Conservation (phyloP, 2,113 vertebrate species). For the Hippocampus comes region DNA sequence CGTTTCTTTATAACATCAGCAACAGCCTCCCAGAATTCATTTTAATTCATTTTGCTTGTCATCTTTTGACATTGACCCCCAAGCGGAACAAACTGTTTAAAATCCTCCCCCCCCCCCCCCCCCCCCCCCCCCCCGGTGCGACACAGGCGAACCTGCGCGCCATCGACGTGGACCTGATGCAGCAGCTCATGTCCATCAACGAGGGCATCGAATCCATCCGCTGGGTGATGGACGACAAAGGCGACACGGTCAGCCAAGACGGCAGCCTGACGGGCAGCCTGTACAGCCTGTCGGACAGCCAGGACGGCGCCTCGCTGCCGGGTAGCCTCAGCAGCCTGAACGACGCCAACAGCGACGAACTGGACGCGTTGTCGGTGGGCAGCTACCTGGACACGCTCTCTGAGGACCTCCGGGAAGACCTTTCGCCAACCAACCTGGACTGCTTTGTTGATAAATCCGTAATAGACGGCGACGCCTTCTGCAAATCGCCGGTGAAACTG, state of each 20-base stretch:
- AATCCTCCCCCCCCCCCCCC: not conserved
- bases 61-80: not conserved
- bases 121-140: not conserved
- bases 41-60: not conserved
- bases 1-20: too few species aligned
- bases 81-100: not conserved
- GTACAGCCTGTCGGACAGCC: conserved; percentile 89
- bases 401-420: conserved; percentile 81
- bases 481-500: conserved; percentile 72
- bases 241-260: conserved; percentile 79
- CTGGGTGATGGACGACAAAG: conserved; percentile 92
- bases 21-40: not conserved
- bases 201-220: conserved; percentile 95
- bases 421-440: conserved; percentile 82
- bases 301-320: conserved; percentile 76
- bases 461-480: conserved; percentile 71
- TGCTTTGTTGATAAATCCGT: conserved; percentile 78
- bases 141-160: conserved; percentile 84
- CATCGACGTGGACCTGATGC: conserved; percentile 90
- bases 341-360: conserved; percentile 78
- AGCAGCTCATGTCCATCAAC: conserved; percentile 92
- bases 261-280: conserved; percentile 89
- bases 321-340: conserved; percentile 87
- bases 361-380: conserved; percentile 89
- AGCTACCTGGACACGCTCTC: conserved; percentile 94